Conservation (phyloP, 2,888 invertebrate genomes). For the Agrochola macilenta region DNA sequence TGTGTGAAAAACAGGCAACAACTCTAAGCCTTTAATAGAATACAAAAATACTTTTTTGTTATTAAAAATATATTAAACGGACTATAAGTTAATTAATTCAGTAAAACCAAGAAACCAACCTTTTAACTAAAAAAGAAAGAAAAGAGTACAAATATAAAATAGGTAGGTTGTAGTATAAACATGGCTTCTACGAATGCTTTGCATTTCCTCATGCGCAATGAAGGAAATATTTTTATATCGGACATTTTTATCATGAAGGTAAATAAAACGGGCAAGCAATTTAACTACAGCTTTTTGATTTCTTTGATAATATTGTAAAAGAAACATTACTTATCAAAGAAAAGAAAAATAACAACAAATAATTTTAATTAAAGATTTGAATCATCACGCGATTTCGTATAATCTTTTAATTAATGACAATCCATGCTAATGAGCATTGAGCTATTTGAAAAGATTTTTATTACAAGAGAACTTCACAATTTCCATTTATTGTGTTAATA, state of each 20-base stretch:
- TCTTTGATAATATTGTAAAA: background rate
- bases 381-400: background rate
- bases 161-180: background rate
- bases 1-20: background rate
- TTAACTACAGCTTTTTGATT: background rate
- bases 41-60: background rate
- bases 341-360: background rate
- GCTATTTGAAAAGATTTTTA: slow-evolving; percentile 6
- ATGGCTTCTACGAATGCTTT: slow-evolving; percentile 15
- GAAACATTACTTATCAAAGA: background rate
- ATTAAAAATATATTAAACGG: background rate
- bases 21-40: background rate
- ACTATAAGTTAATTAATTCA: background rate
- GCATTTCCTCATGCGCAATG: slow-evolving; percentile 22
- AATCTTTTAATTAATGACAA: slow-evolving; percentile 4
- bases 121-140: background rate
- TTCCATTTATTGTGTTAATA: background rate
- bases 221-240: slow-evolving; percentile 2
- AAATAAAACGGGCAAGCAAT: background rate
- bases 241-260: background rate
- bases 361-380: background rate
- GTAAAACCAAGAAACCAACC: background rate
- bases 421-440: slow-evolving; percentile 1
- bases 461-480: background rate
- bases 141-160: background rate